Conservation (phyloP, 1,140 invertebrate genomes). For the Drosophila sulfurigaster region DNA sequence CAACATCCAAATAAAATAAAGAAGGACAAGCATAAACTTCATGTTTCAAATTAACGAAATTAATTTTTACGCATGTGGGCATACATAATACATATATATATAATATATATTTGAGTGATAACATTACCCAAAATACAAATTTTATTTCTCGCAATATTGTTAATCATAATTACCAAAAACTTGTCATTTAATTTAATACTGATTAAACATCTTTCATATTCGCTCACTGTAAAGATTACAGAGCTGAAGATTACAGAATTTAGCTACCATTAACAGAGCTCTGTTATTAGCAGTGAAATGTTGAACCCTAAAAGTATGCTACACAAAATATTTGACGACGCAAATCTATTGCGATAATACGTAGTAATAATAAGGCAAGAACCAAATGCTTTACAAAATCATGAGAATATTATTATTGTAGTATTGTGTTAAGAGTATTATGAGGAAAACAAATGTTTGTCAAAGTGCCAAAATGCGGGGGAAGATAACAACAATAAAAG, state of each 20-base stretch:
- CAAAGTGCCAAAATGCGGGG: conserved; percentile 19
- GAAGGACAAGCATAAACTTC: conserved; percentile 52
- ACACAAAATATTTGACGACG: neutral
- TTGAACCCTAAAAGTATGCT: neutral
- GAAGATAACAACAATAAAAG: conserved; percentile 6
- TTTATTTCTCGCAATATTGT: neutral
- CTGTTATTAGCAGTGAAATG: neutral
- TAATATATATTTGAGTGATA: neutral
- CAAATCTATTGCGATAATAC: no score
- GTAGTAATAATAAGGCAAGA: neutral
- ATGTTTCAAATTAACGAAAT: conserved; percentile 70
- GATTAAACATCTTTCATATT: no score
- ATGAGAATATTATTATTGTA: neutral
- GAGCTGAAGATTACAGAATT: neutral
- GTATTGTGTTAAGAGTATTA: neutral
- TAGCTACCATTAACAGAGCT: neutral
- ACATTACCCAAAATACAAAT: neutral
- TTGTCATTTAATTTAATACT: no score
- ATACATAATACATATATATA: neutral
- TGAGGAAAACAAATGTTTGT: conserved; percentile 18
- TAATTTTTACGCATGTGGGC: conserved; percentile 61
- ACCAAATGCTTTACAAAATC: conserved; percentile 1
- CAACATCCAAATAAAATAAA: conserved; percentile 30
- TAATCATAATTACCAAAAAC: no score
- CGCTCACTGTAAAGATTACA: neutral